These are phyloP conservation scores for Tenebrio molitor DNA, from an alignment of 1,140 invertebrate species.

Conservation along the genomic window DNA sequence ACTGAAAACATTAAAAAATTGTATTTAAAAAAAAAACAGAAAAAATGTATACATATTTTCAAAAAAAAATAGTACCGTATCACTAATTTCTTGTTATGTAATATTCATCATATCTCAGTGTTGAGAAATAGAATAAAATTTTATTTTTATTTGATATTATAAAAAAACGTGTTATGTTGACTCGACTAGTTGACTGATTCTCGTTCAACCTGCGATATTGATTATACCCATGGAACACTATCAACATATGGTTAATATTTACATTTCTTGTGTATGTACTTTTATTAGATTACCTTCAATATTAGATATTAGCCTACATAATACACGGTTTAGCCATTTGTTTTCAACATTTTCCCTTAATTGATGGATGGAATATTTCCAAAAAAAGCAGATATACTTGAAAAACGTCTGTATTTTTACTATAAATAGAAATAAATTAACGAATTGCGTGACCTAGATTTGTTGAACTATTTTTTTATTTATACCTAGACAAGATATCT, in stretches of 20 bases:
- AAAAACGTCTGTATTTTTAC: no score
- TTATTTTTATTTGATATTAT: background rate
- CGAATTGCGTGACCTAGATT: no score
- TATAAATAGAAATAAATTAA: no score
- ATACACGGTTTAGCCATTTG: slow-evolving; percentile 30
- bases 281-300: slow-evolving; percentile 34
- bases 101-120: no score
- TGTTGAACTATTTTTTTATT: no score
- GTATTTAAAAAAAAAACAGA: no score
- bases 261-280: slow-evolving; percentile 33
- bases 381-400: no score
- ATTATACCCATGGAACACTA: slow-evolving; percentile 24
- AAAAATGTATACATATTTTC: no score
- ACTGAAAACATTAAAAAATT: no score
- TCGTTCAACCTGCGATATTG: slow-evolving; percentile 26
- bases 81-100: no score
- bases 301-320: slow-evolving; percentile 21
- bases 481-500: no score
- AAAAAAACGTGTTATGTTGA: background rate
- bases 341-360: slow-evolving; percentile 7
- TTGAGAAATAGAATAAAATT: background rate
- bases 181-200: background rate
- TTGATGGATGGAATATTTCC: slow-evolving; percentile 3
- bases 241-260: slow-evolving; percentile 41
- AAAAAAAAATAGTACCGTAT: no score